These are phyloP conservation scores for Melangyna quadrimaculata DNA, from an alignment of 2,888 invertebrate species.

Conservation along the genomic window DNA sequence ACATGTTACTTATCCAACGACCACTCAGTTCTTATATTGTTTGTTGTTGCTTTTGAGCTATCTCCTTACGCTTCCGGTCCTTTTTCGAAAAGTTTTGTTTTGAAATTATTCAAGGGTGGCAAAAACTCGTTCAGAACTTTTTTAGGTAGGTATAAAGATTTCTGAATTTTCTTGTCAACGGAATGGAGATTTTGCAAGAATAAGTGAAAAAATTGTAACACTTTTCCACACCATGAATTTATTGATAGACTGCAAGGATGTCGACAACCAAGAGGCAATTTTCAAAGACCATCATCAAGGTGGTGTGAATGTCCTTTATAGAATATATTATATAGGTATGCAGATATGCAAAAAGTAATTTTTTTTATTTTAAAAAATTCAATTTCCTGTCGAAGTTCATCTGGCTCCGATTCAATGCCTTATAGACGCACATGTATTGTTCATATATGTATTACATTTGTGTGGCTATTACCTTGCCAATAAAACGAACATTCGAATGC, in stretches of 20 bases:
- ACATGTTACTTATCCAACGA: not conserved
- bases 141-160: conserved; percentile 12
- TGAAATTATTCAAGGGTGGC: conserved; percentile 47
- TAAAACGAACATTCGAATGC: too few species aligned
- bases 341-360: too few species aligned
- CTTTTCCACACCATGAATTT: conserved; percentile 57
- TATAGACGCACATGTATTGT: too few species aligned
- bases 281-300: not conserved
- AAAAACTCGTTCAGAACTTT: conserved; percentile 47
- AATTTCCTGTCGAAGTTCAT: conserved; percentile 30
- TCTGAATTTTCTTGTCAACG: not conserved
- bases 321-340: too few species aligned
- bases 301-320: not conserved
- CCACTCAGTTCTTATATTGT: not conserved
- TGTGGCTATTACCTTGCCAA: too few species aligned
- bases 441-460: too few species aligned
- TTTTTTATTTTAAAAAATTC: conserved; percentile 9
- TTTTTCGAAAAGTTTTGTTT: conserved; percentile 50
- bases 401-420: not conserved
- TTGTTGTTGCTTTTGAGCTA: conserved; percentile 12
- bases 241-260: conserved; percentile 40
- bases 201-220: conserved; percentile 36
- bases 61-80: conserved; percentile 33
- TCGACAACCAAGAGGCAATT: conserved; percentile 25
- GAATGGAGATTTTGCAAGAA: not conserved